Evolutionary conservation across 2,888 invertebrate genomes (phyloP).

Genomic region (Phytoseiulus persimilis): DNA sequence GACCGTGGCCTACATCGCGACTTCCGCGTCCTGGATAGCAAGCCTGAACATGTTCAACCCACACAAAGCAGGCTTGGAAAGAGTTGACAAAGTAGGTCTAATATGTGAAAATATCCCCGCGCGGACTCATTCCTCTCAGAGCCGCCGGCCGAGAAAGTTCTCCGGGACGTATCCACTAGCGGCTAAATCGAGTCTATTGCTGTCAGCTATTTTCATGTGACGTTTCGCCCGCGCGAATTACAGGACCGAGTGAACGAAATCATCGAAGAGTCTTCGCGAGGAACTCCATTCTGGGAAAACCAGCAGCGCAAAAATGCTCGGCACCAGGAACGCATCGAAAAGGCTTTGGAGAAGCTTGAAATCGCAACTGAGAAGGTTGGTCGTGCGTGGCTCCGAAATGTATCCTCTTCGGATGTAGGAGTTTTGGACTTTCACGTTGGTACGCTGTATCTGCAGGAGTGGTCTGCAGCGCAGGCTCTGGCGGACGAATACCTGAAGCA

Average conservation of each 20-base stretch:
- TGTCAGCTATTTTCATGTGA: no score
- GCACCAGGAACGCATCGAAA: slow-evolving; percentile 51
- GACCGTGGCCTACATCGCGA: no score
- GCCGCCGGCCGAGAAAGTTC: no score
- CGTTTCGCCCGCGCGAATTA: not conserved
- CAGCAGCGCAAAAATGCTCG: slow-evolving; percentile 53
- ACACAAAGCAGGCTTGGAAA: slow-evolving; percentile 5
- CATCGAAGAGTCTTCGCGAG: slow-evolving; percentile 52
- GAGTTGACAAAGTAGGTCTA: slow-evolving; percentile 16
- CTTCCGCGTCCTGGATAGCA: not conserved
- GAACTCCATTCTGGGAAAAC: slow-evolving; percentile 55
- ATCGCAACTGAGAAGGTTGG: slow-evolving; percentile 40
- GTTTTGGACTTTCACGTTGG: not conserved
- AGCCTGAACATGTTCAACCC: slow-evolving; percentile 5
- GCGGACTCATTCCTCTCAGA: no score
- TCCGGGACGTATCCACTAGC: no score
- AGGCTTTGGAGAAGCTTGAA: slow-evolving; percentile 48
- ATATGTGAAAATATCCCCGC: not conserved
- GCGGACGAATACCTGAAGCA: not conserved
- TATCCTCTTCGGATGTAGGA: not conserved
- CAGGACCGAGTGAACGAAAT: slow-evolving; percentile 49
- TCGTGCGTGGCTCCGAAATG: not conserved
- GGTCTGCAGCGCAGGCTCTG: not conserved
- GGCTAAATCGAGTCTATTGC: no score
- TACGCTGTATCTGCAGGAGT: not conserved